A percentile compares a stretch with the other conserved stretches of the same genome.
phyloP scores from a whole-genome alignment of 2,797 vertebrate species.

The Rhincodon typus region DNA sequence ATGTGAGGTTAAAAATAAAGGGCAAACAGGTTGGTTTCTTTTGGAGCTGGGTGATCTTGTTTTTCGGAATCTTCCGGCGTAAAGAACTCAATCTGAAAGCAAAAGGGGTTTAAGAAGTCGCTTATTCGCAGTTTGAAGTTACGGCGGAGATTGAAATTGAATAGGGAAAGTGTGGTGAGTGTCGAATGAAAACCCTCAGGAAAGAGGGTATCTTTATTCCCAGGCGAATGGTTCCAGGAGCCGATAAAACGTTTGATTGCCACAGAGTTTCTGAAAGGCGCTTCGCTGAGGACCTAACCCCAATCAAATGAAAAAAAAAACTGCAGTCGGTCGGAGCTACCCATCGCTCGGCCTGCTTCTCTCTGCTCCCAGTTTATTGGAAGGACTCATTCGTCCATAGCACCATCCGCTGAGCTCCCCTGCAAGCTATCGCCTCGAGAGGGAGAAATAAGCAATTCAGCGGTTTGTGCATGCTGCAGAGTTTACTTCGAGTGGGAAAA shows the following conservation, averaged over 20 bases:
- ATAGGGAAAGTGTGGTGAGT: background rate
- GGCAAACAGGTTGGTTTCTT: background rate
- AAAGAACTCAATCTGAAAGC: background rate
- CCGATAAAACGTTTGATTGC: background rate
- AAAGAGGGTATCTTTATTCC: background rate
- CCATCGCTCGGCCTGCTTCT: background rate
- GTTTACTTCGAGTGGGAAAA: background rate
- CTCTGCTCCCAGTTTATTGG: background rate
- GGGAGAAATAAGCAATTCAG: conserved; percentile 19
- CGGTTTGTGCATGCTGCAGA: conserved; percentile 35
- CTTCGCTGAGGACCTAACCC: background rate
- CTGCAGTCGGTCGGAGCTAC: background rate
- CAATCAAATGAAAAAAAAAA: background rate
- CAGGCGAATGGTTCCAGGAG: background rate
- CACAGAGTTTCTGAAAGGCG: background rate
- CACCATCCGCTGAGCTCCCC: background rate
- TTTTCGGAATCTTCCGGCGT: background rate
- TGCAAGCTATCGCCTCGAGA: background rate
- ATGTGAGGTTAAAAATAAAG: background rate
- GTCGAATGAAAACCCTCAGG: background rate
- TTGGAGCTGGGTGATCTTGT: background rate
- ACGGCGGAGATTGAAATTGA: background rate
- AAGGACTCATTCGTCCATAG: background rate
- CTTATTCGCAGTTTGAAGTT: background rate
- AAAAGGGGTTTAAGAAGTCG: background rate